These are phyloP conservation scores for Ptychoptera albimana DNA, from an alignment of 2,888 invertebrate species.

Conservation along the genomic window DNA sequence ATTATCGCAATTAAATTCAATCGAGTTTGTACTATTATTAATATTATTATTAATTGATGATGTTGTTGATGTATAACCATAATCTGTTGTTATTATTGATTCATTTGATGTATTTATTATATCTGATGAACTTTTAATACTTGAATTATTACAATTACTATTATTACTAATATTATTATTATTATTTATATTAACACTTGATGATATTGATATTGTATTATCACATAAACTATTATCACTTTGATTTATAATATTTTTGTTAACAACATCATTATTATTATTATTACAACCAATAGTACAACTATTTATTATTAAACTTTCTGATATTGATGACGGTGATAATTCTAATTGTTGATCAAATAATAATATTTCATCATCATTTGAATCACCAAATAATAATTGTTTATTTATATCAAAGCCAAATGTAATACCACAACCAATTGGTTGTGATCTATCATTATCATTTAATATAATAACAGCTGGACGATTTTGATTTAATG, in stretches of 20 bases:
- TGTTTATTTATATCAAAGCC: constrained; percentile 41
- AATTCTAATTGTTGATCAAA: constrained; percentile 10
- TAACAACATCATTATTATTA: too few species aligned
- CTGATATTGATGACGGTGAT: neutral
- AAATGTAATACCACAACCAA: constrained; percentile 58
- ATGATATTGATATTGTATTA: neutral
- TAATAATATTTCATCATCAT: constrained; percentile 27
- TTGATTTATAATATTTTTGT: neutral
- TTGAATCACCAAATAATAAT: constrained; percentile 23
- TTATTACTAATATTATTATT: constrained; percentile 1
- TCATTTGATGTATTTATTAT: constrained; percentile 3
- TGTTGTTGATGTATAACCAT: neutral
- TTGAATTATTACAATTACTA: constrained; percentile 4
- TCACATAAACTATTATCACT: constrained; percentile 1
- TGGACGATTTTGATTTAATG: constrained; percentile 33
- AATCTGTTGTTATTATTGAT: neutral
- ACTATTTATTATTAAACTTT: neutral
- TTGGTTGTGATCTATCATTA: constrained; percentile 30
- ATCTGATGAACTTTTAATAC: constrained; percentile 4
- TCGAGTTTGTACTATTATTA: neutral
- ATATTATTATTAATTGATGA: neutral
- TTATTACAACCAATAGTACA: neutral
- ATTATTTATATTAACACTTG: neutral
- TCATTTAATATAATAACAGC: constrained; percentile 60
- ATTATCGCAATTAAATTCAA: constrained; percentile 1